phyloP scores from a whole-genome alignment of 1,140 invertebrate species.

The Ceratoteleas bidentatus region DNA sequence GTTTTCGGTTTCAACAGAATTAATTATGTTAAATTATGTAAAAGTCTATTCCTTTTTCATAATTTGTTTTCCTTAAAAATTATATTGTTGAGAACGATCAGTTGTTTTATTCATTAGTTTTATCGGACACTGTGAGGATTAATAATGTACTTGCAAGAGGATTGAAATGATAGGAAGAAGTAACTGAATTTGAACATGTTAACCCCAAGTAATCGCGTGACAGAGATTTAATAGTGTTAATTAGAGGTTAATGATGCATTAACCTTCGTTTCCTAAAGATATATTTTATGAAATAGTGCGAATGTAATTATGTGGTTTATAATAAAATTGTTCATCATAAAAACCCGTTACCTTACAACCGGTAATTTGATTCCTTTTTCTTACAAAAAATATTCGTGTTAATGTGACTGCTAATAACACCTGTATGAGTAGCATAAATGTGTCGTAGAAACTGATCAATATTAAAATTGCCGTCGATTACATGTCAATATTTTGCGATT shows the following conservation, averaged over 20 bases:
- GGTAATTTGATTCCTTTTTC: not conserved
- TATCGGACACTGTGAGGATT: no score
- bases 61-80: no score
- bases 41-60: no score
- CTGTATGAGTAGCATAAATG: not conserved
- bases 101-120: no score
- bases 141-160: no score
- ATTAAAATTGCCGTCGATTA: not conserved
- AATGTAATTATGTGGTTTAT: not conserved
- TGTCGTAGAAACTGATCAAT: not conserved
- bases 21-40: no score
- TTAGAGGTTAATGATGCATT: conserved; percentile 30
- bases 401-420: not conserved
- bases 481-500: not conserved
- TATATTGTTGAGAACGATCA: no score
- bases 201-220: conserved; percentile 18
- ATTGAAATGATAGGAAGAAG: conserved; percentile 2
- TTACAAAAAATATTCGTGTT: not conserved
- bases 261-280: conserved; percentile 31
- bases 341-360: not conserved
- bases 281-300: conserved; percentile 8
- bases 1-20: no score
- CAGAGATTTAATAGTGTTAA: conserved; percentile 38
- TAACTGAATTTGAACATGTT: conserved; percentile 14
- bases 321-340: no score